A percentile compares a stretch with the other conserved stretches of the same genome.
Conservation (phyloP, 2,113 vertebrate genomes). For the Nothoprocta pentlandii region DNA sequence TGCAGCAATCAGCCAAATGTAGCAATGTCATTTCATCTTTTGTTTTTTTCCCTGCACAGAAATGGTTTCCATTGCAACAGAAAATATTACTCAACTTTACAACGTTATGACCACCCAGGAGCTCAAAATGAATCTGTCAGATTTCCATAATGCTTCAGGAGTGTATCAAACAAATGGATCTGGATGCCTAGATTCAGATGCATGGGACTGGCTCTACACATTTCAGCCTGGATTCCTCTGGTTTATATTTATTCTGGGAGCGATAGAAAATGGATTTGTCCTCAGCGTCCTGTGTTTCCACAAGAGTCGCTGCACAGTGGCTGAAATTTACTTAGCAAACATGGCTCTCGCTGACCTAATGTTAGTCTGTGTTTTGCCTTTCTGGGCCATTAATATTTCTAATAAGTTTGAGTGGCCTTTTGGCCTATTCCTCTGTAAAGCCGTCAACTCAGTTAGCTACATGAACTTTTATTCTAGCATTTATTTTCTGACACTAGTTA, state of each 20-base stretch:
- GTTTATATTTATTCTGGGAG: slow-evolving; percentile 83
- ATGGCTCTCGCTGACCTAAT: slow-evolving; percentile 89
- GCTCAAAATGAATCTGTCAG: not conserved
- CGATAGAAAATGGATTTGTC: slow-evolving; percentile 88
- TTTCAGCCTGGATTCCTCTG: slow-evolving; percentile 86
- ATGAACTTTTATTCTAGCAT: slow-evolving; percentile 90
- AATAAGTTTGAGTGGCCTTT: slow-evolving; percentile 89
- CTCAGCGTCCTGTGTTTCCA: slow-evolving; percentile 89
- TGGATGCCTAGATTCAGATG: not conserved
- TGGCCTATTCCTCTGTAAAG: slow-evolving; percentile 85
- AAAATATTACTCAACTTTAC: not conserved
- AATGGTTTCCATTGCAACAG: slow-evolving; percentile 54
- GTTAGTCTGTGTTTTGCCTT: slow-evolving; percentile 86
- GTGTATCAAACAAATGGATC: not conserved
- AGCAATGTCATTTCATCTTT: not conserved
- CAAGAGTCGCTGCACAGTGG: slow-evolving; percentile 89
- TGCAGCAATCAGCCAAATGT: not conserved
- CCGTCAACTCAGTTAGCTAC: slow-evolving; percentile 80
- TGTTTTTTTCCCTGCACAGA: slow-evolving; percentile 45
- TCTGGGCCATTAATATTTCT: slow-evolving; percentile 90
- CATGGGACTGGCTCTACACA: slow-evolving; percentile 77
- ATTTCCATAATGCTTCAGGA: not conserved
- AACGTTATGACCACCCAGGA: not conserved
- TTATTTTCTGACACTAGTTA: slow-evolving; percentile 90
- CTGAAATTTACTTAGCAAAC: slow-evolving; percentile 93